Evolutionary conservation across 1,140 invertebrate genomes (phyloP).

Genomic region (Drosophila mayri): DNA sequence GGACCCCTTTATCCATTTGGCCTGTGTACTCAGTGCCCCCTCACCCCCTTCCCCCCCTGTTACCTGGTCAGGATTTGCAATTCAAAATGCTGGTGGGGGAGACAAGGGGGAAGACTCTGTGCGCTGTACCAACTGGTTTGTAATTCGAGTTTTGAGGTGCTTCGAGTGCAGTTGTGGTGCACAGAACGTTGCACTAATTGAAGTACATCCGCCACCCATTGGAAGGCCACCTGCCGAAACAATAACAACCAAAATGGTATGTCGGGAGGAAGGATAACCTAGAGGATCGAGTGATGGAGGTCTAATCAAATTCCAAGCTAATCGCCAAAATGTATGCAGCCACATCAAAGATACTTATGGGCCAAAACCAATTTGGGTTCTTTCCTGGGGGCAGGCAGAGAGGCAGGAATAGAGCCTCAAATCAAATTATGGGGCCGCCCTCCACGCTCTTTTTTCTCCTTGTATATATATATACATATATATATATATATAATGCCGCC

Average conservation of each 20-base stretch:
- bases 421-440: conserved; percentile 56
- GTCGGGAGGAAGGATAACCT: neutral
- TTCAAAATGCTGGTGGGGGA: conserved; percentile 66
- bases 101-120: conserved; percentile 24
- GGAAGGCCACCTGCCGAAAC: neutral
- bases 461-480: too few species aligned
- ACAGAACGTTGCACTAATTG: conserved; percentile 72
- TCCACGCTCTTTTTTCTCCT: neutral
- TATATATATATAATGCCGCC: conserved; percentile 11
- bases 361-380: conserved; percentile 57
- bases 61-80: conserved; percentile 65
- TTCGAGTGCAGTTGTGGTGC: conserved; percentile 42
- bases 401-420: neutral
- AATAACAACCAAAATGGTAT: conserved; percentile 42
- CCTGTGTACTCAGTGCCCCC: conserved; percentile 4
- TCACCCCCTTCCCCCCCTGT: neutral
- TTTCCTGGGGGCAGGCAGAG: neutral
- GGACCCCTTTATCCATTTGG: conserved; percentile 18
- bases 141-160: conserved; percentile 46
- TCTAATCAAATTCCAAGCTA: conserved; percentile 67
- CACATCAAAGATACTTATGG: conserved; percentile 55
- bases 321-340: conserved; percentile 60
- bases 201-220: conserved; percentile 41
- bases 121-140: conserved; percentile 5
- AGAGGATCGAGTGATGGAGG: conserved; percentile 3